Conservation (phyloP, 2,797 vertebrate species). For the Pagetopsis macropterus region DNA sequence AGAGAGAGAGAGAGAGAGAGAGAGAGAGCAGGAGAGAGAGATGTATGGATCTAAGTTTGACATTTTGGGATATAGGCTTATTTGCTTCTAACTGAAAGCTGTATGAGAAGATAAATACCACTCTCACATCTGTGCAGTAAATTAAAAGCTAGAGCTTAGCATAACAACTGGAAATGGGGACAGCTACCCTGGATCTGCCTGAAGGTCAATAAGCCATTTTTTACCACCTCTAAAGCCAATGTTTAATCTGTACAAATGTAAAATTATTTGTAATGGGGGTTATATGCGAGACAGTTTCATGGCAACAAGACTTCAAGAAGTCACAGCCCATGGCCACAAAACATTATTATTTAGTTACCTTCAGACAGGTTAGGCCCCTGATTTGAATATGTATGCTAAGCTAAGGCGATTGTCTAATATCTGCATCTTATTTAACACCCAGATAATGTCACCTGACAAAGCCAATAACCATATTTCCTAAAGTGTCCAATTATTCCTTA, state of each 20-base stretch:
- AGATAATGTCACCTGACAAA: neutral
- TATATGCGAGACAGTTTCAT: neutral
- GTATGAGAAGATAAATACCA: neutral
- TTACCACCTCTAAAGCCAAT: neutral
- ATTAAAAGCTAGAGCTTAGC: conserved; percentile 11
- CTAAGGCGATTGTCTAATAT: conserved; percentile 1
- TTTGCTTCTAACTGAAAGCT: neutral
- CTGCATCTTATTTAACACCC: conserved; percentile 10
- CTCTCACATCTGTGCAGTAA: neutral
- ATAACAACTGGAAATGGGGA: conserved; percentile 20
- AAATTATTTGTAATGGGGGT: neutral
- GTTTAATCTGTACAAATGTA: neutral
- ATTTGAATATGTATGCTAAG: conserved; percentile 16
- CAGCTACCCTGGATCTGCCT: neutral
- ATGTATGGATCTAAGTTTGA: conserved; percentile 23
- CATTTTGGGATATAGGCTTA: conserved; percentile 34
- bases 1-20: conserved; percentile 17
- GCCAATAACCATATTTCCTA: conserved; percentile 16
- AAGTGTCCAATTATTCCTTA: conserved; percentile 39
- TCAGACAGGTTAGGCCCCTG: neutral
- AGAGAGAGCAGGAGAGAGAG: neutral
- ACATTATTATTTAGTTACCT: neutral
- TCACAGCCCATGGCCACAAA: too few species aligned
- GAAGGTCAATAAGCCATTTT: neutral
- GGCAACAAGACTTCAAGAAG: neutral